These are phyloP conservation scores for Nomada lathburiana DNA, from an alignment of 2,888 invertebrate species.

Conservation along the genomic window DNA sequence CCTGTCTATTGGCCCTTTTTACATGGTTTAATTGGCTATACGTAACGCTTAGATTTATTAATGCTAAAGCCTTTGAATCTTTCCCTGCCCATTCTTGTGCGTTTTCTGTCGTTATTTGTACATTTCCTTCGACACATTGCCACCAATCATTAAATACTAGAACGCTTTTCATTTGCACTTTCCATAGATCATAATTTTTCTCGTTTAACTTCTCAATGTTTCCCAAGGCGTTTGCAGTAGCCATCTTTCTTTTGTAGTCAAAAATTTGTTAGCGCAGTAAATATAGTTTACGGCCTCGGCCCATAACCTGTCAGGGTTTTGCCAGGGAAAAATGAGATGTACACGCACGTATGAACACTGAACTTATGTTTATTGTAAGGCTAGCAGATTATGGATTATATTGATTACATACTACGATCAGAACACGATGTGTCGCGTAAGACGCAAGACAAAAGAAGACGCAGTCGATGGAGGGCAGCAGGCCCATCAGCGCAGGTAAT, in stretches of 20 bases:
- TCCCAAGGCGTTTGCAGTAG: background rate
- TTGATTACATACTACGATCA: too few relatives aligned
- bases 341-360: too few relatives aligned
- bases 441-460: too few relatives aligned
- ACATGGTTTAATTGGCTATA: constrained; percentile 12
- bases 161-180: constrained; percentile 2
- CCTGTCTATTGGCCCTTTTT: constrained; percentile 10
- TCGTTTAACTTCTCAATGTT: background rate
- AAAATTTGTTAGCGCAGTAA: background rate
- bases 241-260: background rate
- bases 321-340: too few relatives aligned
- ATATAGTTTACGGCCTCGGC: background rate
- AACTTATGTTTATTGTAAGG: too few relatives aligned
- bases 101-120: background rate
- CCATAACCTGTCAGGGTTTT: background rate
- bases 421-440: too few relatives aligned
- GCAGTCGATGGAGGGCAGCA: too few relatives aligned
- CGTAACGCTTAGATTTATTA: constrained; percentile 6
- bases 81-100: background rate
- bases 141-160: background rate
- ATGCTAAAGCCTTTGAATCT: background rate
- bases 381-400: too few relatives aligned
- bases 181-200: constrained; percentile 1
- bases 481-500: too few relatives aligned
- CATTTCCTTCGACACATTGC: background rate